Base-by-base conservation (phyloP, 2,888 invertebrate genomes). In the Cryptops parisi region DNA sequence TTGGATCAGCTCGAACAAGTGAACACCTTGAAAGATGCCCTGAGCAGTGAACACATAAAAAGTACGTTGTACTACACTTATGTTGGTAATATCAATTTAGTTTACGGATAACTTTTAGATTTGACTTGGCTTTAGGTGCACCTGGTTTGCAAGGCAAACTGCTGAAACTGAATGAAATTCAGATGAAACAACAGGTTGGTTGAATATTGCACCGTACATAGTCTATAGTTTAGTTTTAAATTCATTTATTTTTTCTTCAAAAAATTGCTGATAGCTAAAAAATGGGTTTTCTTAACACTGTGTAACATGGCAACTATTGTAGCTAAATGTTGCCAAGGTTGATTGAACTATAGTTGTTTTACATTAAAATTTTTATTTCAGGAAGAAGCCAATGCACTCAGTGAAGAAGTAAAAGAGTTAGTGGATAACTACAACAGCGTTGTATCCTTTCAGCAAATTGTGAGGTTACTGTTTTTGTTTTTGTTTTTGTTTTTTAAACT, bases 21-120 rank as follows among this genome's bases (percentile, higher is more conserved):
- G 6, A 22, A 47, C 3, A 27, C 26, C 5, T 24, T 47, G 25
- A 47, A 47, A 25, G 17, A 24, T 6, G 25, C 23, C 4, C 47
- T 47, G 6, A 47, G 33, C 17, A 47, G 47, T 27, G 47, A 47
- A 47, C 47, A 33, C 33, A 47, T 47, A 3, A 47, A 47, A 47
- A 47, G 47, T 47, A 26, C 5, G 9, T 12, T 12, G 12, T 12
- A 12, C 9, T 12, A 33, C 9, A 12, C 38, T 33, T 33, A 12
- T 33, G 12, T 12, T 12, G 38, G n/a, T 41, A 19, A 41, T 9
- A 41, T 19, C 21, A 19, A 19, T 6, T 3, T 41, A 23, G 24
- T 45, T 22, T 3, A 22, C 2, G 15, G 15, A 45, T 19, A 12
- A 4, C n/a, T 45, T 24, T 22, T 45, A 21, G 3, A n/a, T n/a